phyloP scores from a whole-genome alignment of 2,888 invertebrate genomes.

The Tortrix viridana region DNA sequence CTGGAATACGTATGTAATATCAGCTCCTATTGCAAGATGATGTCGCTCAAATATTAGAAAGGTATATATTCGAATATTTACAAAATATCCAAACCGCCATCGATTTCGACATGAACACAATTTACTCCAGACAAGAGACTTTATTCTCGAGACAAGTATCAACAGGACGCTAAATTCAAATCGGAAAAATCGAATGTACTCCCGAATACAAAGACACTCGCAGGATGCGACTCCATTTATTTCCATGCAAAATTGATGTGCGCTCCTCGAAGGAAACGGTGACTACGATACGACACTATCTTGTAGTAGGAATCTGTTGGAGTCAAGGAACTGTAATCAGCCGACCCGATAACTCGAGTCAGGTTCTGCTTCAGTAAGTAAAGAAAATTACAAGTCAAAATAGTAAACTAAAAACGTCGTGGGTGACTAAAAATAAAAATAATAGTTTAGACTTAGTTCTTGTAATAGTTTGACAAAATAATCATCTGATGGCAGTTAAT shows the following conservation, averaged over 20 bases:
- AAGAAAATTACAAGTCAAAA: too few species aligned
- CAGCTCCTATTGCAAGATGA: neutral
- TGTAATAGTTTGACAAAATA: neutral
- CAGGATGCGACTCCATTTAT: constrained; percentile 54
- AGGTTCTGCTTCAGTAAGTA: neutral
- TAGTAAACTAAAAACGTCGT: too few species aligned
- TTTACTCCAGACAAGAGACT: constrained; percentile 15
- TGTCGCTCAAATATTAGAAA: too few species aligned
- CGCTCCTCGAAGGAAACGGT: constrained; percentile 57
- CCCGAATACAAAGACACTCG: constrained; percentile 48
- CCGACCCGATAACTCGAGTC: constrained; percentile 2
- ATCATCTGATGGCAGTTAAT: neutral
- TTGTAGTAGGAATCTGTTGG: constrained; percentile 50
- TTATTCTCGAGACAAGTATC: constrained; percentile 14
- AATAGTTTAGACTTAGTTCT: too few species aligned
- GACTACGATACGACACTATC: constrained; percentile 57
- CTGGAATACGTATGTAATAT: neutral
- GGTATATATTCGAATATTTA: neutral
- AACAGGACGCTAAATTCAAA: constrained; percentile 41
- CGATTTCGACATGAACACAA: constrained; percentile 6
- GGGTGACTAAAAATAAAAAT: too few species aligned
- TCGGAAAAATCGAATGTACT: constrained; percentile 39
- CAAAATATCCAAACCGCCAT: constrained; percentile 10
- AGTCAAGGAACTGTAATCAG: constrained; percentile 27
- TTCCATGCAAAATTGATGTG: constrained; percentile 67